Base-by-base conservation (phyloP, 2,888 invertebrate species). In the Aplocera efformata region DNA sequence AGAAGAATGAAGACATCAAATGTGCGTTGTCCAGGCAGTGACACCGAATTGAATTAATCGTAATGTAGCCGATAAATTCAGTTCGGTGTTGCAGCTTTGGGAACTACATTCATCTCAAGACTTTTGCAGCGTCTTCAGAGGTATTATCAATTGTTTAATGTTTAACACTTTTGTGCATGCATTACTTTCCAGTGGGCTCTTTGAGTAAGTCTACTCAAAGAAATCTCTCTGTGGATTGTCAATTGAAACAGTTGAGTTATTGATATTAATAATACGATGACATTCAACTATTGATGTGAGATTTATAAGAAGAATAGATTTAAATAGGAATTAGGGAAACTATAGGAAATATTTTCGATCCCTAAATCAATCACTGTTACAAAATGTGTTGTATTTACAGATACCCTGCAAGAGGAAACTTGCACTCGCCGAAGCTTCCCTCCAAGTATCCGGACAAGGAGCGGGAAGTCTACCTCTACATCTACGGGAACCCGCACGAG, bases 371-470 rank as follows among this genome's bases (percentile, higher is more conserved):
- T n/a, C n/a, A n/a, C n/a, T n/a, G n/a, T n/a, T n/a, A n/a, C n/a
- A n/a, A n/a, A n/a, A n/a, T n/a, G n/a, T n/a, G 5, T 32, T 47
- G 45, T 48, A 33, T 11, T 41, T 76, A 63, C 52, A 91, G 93
- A 53, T 96, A 93, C 72, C 91, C 92, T 28, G 97, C 97, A 1
- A 96, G 95, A 80, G 93, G 95, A 22, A 92, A 96, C 70, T 84
- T 96, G 13, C 95, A 95, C 67, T 96, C 96, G 32, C 96, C 96
- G 10, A 95, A 95, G 76, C 79, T 96, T 49, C 96, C 96, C 6
- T 94, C 95, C 0, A 96, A 96, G 70, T 96, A 94, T 72, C 96
- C 95, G 0, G 96, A 96, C 74, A 91, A 92, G 60, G 96, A 96
- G 72, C 90, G 95, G 33, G 95, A 95, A 69, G 93, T 95, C 3